Base-by-base conservation (phyloP, 2,113 vertebrate genomes). In the Scophthalmus maximus region DNA sequence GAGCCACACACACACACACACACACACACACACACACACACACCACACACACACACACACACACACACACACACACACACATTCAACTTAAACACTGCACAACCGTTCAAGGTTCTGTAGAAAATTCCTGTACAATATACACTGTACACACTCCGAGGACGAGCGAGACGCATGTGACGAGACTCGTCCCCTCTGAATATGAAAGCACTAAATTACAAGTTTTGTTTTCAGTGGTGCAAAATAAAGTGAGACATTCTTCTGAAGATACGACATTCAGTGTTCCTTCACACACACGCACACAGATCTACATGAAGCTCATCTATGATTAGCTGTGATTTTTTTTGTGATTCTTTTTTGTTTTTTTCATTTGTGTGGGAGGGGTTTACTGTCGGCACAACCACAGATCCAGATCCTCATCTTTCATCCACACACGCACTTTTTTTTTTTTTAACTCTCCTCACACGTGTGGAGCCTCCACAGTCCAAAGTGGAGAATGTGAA, bases 201-300 rank as follows among this genome's bases (percentile, higher is more conserved):
- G 73, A 88, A 87, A 78, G 42, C 18, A 18, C 42, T 46, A 46
- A 20, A 40, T 15, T 15, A 40, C 14, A 15, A 17, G 78, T 80
- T 69, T 15, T 17, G 74, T 55, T n/a, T 83, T 85, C 36, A 87
- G 63, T 56, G 76, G 93, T 94, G 93, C 92, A 94, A 94, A 93
- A 63, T 70, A 32, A 68, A 78, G 84, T 78, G 32, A 86, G 87
- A 92, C 90, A 93, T 94, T 93, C 87, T 50, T 91, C 79, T 73
- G 55, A 85, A 82, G 77, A 78, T 73, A 52, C 25, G 50, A 93
- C 92, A 94, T 94, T 94, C 91, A 79, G 26, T 40, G 23, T 83
- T 74, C 38, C 56, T 72, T 63, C 67, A 60, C 23, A 59, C 60
- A 49, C n/a, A 36, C 59, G 44, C 44, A 47, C 46, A 47, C n/a